Conservation (phyloP, 2,797 vertebrate species). For the Clarias fuscus region DNA sequence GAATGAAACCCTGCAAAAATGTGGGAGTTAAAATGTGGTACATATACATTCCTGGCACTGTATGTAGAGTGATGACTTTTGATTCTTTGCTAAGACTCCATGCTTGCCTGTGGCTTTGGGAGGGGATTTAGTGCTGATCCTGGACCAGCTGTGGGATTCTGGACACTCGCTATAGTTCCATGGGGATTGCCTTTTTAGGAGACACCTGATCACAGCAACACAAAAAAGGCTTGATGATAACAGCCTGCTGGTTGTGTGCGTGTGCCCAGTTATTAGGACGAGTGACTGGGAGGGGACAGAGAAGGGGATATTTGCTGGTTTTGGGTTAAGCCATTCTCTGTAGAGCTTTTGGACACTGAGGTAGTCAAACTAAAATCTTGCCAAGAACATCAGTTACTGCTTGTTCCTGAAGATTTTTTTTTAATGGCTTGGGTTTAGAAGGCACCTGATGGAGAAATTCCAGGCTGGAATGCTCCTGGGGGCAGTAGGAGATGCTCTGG, state of each 20-base stretch:
- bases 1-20: not conserved
- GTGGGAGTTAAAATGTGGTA: not conserved
- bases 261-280: conserved; percentile 28
- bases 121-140: conserved; percentile 59
- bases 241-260: conserved; percentile 48
- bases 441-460: conserved; percentile 86
- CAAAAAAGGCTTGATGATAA: conserved; percentile 72
- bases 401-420: not conserved
- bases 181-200: conserved; percentile 82
- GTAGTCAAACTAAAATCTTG: not conserved
- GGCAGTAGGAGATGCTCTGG: conserved; percentile 86
- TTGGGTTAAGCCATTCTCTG: conserved; percentile 9
- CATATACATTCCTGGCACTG: not conserved
- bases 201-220: conserved; percentile 71
- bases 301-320: conserved; percentile 10
- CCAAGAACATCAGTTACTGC: not conserved
- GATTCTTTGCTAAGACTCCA: conserved; percentile 54
- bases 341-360: conserved; percentile 20
- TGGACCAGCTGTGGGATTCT: conserved; percentile 67
- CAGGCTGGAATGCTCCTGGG: conserved; percentile 89
- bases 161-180: conserved; percentile 56
- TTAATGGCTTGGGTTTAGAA: conserved; percentile 8
- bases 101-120: conserved; percentile 57
- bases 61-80: conserved; percentile 12
- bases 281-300: conserved; percentile 40